Base-by-base conservation (phyloP, 2,888 invertebrate species). In the Drosophila borborema region DNA sequence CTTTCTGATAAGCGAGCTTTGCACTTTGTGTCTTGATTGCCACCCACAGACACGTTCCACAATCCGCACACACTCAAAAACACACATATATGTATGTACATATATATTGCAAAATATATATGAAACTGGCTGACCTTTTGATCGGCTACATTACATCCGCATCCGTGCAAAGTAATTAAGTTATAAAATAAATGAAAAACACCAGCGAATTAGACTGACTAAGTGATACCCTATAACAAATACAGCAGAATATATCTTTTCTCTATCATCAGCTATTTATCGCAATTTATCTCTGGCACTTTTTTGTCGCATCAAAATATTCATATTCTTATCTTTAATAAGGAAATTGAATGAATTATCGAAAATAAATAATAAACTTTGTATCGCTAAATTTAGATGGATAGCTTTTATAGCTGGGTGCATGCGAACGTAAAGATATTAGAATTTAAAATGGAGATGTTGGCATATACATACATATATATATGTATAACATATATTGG, bases 81-180 rank as follows among this genome's bases (percentile, higher is more conserved):
- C 16, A 43, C 28, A 10, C 16, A 40, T 10, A 28, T 5, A 28
- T 28, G 5, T 28, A 41, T 23, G 4, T 16, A 23, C 3, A 3
- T 7, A 41, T 14, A 18, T 6, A 16, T 12, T 36, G 23, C 48
- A 49, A 63, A 74, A 63, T 28, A 48, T 28, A 48, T 34, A 7
- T 40, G 38, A 28, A 55, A 46, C 12, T 28, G 14, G 3, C 56
- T 58, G 72, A 36, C 58, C 64, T 64, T 58, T 77, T 77, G 72
- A 31, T 38, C 72, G 51, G 72, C 72, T 56, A 40, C 62, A 58
- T 5, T 28, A 41, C 61, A 58, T 58, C 55, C 55, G 55, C 23
- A 38, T 49, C 28, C 28, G 36, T 23, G 34, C 18, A 41, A 61
- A 60, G 38, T 2, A 46, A 56, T 28, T 40, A 45, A 58, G 4